Base-by-base conservation (phyloP, 1,140 invertebrate species). In the Eriocheir sinensis region DNA sequence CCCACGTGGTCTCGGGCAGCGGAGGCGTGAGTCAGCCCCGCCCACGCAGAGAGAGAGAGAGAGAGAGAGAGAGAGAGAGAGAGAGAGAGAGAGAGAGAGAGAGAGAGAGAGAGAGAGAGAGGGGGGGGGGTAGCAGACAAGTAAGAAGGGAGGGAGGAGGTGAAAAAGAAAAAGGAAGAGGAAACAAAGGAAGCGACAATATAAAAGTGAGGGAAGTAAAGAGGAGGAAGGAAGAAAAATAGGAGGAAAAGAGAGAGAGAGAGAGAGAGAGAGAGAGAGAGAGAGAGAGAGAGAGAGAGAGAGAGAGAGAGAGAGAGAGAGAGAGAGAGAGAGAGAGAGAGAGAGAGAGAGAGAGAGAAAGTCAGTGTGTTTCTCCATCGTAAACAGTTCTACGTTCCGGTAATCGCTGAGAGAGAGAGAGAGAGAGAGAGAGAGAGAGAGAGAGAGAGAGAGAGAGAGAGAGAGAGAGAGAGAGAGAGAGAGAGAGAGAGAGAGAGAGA, bases 361-460 rank as follows among this genome's bases (percentile, higher is more conserved):
- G n/a, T n/a, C n/a, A n/a, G n/a, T n/a, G n/a, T n/a, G n/a, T n/a
- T n/a, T n/a, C n/a, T n/a, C n/a, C n/a, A n/a, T n/a, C n/a, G n/a
- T n/a, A n/a, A n/a, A n/a, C n/a, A n/a, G n/a, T n/a, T n/a, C n/a
- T n/a, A n/a, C n/a, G n/a, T n/a, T n/a, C n/a, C n/a, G n/a, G n/a
- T n/a, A n/a, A n/a, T n/a, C n/a, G n/a, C n/a, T n/a, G 91, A 83
- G 36, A 41, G 79, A 92, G 91, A 81, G 34, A 30, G 91, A 83
- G 72, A 48, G 38, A 83, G 91, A 44, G 79, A 41, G 91, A 44
- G 91, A 83, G 36, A 83, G 91, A 92, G 48, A 15, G 44, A 32
- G 48, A 40, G 38, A 9, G 27, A 83, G 38, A 38, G 30, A 60
- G 27, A 38, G 27, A n/a, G 30, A 21, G 44, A 30, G 41, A 15